A percentile compares a stretch with the other conserved stretches of the same genome.
Evolutionary conservation across 2,113 vertebrate genomes (phyloP).

Genomic region (Cacatua alba): DNA sequence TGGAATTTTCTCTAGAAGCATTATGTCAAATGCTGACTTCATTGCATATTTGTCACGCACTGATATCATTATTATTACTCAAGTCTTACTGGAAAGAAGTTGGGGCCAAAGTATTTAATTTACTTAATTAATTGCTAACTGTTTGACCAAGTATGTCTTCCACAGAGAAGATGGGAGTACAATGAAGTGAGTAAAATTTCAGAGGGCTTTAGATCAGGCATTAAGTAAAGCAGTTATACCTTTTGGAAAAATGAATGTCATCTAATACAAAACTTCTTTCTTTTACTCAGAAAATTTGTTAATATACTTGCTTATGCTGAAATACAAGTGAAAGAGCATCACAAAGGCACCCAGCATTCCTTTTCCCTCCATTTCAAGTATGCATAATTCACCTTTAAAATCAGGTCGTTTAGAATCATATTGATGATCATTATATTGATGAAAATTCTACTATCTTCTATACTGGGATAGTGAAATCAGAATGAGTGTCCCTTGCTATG

Average conservation of each 20-base stretch:
- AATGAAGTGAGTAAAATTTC: slow-evolving; percentile 56
- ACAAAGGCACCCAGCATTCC: not conserved
- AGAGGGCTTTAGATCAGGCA: slow-evolving; percentile 26
- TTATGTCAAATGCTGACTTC: slow-evolving; percentile 56
- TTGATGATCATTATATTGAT: not conserved
- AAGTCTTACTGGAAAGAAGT: slow-evolving; percentile 47
- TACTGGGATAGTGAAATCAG: not conserved
- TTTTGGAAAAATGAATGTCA: not conserved
- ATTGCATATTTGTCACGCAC: slow-evolving; percentile 24
- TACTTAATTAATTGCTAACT: slow-evolving; percentile 46
- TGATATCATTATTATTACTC: slow-evolving; percentile 40
- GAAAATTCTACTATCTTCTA: not conserved
- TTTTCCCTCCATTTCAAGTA: not conserved
- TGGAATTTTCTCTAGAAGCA: not conserved
- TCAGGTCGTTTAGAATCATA: not conserved
- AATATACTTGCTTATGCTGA: not conserved
- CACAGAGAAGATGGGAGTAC: slow-evolving; percentile 29
- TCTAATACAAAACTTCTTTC: not conserved
- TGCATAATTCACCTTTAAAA: not conserved
- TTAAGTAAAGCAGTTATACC: slow-evolving; percentile 8
- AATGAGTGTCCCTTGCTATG: not conserved
- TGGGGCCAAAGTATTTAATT: slow-evolving; percentile 43
- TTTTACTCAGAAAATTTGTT: not conserved
- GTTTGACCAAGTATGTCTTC: slow-evolving; percentile 40
- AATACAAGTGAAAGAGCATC: not conserved